Evolutionary conservation across 2,888 invertebrate species (phyloP), one percentile per base, ranked within the genome.

Genomic region (Drosophila gaucha): DNA sequence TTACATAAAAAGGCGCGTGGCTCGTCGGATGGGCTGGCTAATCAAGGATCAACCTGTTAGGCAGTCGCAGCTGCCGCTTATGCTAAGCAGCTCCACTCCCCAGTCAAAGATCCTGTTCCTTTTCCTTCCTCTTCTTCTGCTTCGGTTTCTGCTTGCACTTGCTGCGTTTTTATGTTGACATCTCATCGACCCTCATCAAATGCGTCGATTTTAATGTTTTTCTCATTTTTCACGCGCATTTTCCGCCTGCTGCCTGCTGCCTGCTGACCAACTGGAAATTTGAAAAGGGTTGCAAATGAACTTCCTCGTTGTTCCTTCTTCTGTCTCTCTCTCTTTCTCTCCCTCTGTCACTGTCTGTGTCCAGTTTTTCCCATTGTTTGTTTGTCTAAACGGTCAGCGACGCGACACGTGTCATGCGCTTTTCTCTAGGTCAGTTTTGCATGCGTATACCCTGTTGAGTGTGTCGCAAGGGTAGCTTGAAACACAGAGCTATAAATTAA

Each of bases 111-210:
- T 36, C 50, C 44, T 41, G 30, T 36, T 63, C 46, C 31, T 56
- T 6, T 38, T 55, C 18, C 43, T 49, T 30, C 33, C 9, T 5
- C n/a, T 3, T n/a, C 38, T 3, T n/a, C 38, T 10, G 0, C 31
- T 6, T 5, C 31, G 6, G 33, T 24, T 9, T n/a, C n/a, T n/a
- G 9, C n/a, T 12, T 46, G 18, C 31, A 28, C 59, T 49, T 59
- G 73, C 60, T 36, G 55, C 71, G 35, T 18, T 28, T 59, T 56
- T 33, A 44, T 57, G 74, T 57, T 78, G 74, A 78, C 86, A 77
- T 85, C 86, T 68, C 63, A 66, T 80, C 84, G 82, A 82, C 82
- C 88, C 82, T 82, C 86, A 54, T 82, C 82, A 82, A 78, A 74
- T 41, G 62, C 67, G 60, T 85, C 82, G 86, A 85, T 87, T 87